phyloP scores from a whole-genome alignment of 2,797 vertebrate species.

The Poeciliopsis infans region DNA sequence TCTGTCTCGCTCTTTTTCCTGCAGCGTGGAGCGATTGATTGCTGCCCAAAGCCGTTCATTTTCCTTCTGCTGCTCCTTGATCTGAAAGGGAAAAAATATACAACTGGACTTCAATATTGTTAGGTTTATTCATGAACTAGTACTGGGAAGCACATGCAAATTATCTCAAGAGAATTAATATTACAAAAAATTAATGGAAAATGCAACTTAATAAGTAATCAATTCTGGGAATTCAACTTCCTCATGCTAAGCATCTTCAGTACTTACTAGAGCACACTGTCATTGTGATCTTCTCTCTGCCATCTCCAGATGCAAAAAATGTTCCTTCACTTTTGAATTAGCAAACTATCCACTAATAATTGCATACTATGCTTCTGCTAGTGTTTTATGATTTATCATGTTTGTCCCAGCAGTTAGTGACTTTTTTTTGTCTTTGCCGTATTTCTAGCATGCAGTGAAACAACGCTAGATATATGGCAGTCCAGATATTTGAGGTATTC shows the following conservation, averaged over 20 bases:
- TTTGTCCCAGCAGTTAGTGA: neutral
- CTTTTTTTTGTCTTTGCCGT: too few species aligned
- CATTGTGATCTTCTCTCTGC: neutral
- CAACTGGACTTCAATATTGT: neutral
- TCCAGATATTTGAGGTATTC: neutral
- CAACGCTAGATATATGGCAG: neutral
- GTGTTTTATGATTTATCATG: neutral
- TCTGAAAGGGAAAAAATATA: slow-evolving; percentile 51
- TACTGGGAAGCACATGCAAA: neutral
- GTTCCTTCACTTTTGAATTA: neutral
- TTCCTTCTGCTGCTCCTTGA: slow-evolving; percentile 79
- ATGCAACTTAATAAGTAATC: neutral
- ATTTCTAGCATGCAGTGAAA: too few species aligned
- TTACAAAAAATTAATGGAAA: neutral
- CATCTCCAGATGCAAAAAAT: neutral
- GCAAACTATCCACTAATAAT: neutral
- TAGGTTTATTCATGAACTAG: neutral
- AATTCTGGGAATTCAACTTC: neutral
- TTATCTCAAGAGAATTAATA: neutral
- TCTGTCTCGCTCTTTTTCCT: slow-evolving; percentile 52
- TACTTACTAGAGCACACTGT: neutral
- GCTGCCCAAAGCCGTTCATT: slow-evolving; percentile 81
- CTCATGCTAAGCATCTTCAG: neutral
- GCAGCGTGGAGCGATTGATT: slow-evolving; percentile 60
- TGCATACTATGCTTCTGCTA: neutral